Evolutionary conservation across 2,113 vertebrate genomes (phyloP).

Genomic region (Chrysemys picta): DNA sequence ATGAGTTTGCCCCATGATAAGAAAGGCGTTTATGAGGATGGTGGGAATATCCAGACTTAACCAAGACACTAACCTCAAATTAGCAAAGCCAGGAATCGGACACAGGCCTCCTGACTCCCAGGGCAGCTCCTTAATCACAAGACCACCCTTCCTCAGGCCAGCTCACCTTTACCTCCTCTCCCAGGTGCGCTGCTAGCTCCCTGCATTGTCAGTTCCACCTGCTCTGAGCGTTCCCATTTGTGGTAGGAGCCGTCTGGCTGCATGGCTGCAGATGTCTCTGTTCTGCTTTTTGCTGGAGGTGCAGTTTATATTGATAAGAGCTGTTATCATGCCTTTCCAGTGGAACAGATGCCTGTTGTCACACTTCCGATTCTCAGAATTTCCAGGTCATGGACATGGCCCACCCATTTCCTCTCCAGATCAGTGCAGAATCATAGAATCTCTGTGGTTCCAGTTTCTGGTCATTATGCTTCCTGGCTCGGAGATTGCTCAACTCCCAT

Average conservation of each 20-base stretch:
- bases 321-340: background rate
- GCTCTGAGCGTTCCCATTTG: background rate
- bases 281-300: rapidly evolving
- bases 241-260: background rate
- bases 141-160: background rate
- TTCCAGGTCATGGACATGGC: too few relatives aligned
- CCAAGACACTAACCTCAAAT: background rate
- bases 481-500: too few relatives aligned
- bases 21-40: too few relatives aligned
- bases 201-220: background rate
- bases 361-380: too few relatives aligned
- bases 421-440: background rate
- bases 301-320: background rate
- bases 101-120: background rate
- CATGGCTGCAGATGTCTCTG: background rate
- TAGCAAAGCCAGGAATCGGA: too few relatives aligned
- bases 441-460: too few relatives aligned
- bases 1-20: too few relatives aligned
- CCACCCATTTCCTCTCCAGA: background rate
- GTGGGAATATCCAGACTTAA: too few relatives aligned
- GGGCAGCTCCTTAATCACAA: background rate
- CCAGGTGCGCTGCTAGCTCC: background rate
- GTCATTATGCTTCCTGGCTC: too few relatives aligned
- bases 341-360: rapidly evolving
- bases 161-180: background rate